A percentile compares a stretch with the other conserved stretches of the same genome.
These are phyloP conservation scores for Cheilosia impressa DNA, from an alignment of 2,888 invertebrate species.

Conservation along the genomic window DNA sequence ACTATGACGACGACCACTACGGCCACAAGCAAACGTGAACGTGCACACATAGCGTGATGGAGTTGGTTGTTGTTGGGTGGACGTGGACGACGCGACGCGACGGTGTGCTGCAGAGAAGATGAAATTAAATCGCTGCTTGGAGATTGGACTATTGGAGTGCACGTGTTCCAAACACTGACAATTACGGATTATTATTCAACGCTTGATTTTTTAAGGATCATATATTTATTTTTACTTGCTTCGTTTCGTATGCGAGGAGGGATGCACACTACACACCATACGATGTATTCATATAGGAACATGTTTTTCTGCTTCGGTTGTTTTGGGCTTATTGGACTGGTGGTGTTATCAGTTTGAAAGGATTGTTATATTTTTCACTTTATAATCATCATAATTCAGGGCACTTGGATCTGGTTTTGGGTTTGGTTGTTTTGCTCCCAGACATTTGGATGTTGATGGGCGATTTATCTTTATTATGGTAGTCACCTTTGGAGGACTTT, in stretches of 20 bases:
- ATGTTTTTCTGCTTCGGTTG: neutral
- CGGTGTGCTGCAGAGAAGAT: constrained; percentile 23
- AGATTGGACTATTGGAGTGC: constrained; percentile 35
- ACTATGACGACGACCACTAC: neutral
- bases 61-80: neutral
- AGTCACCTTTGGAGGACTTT: constrained; percentile 37
- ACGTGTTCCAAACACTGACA: constrained; percentile 52
- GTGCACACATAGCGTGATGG: constrained; percentile 11
- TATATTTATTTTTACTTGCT: constrained; percentile 30
- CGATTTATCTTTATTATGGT: constrained; percentile 62
- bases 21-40: neutral
- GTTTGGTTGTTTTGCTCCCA: constrained; percentile 33
- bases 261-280: neutral
- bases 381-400: constrained; percentile 55
- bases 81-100: constrained; percentile 1
- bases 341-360: constrained; percentile 54
- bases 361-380: constrained; percentile 58
- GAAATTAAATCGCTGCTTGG: constrained; percentile 36
- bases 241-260: neutral
- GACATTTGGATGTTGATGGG: constrained; percentile 49
- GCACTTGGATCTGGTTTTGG: constrained; percentile 53
- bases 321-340: neutral
- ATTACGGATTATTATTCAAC: constrained; percentile 58
- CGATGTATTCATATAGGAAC: neutral
- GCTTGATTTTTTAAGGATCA: constrained; percentile 40